Evolutionary conservation across 2,888 invertebrate species (phyloP).

Genomic region (Ormyrus thymus): DNA sequence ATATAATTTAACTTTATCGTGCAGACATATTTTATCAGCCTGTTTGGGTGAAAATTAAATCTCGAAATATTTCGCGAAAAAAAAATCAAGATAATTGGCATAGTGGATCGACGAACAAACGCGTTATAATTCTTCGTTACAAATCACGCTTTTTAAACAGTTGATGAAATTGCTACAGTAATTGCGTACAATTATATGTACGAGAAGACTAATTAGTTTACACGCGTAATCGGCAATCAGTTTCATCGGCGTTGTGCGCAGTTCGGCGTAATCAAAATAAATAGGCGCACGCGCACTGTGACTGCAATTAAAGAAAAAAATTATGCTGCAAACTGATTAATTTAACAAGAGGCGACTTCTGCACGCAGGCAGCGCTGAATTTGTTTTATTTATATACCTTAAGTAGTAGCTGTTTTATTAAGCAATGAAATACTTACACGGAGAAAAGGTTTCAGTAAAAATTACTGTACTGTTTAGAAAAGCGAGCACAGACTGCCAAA

Average conservation of each 20-base stretch:
- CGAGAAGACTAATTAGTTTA: slow-evolving; percentile 49
- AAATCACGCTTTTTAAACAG: slow-evolving; percentile 12
- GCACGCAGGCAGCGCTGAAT: no score
- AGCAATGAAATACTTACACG: no score
- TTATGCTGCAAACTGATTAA: slow-evolving; percentile 33
- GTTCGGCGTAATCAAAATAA: slow-evolving; percentile 48
- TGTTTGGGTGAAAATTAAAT: no score
- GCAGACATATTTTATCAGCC: no score
- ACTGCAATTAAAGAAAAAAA: slow-evolving; percentile 38
- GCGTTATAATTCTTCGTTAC: background rate
- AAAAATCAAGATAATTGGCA: no score
- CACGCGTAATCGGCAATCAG: slow-evolving; percentile 50
- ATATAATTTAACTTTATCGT: background rate
- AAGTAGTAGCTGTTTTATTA: no score
- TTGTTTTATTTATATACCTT: no score
- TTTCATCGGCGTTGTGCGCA: slow-evolving; percentile 5
- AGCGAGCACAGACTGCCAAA: no score
- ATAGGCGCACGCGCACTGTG: slow-evolving; percentile 1
- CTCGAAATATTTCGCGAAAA: no score
- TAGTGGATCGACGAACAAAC: no score
- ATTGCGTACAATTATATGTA: slow-evolving; percentile 42
- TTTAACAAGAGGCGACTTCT: background rate
- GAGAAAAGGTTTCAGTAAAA: no score
- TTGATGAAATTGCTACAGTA: slow-evolving; percentile 32
- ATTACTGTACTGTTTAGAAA: no score